These are phyloP conservation scores for Zapus hudsonius DNA, from an alignment of 2,113 vertebrate species.

Conservation along the genomic window DNA sequence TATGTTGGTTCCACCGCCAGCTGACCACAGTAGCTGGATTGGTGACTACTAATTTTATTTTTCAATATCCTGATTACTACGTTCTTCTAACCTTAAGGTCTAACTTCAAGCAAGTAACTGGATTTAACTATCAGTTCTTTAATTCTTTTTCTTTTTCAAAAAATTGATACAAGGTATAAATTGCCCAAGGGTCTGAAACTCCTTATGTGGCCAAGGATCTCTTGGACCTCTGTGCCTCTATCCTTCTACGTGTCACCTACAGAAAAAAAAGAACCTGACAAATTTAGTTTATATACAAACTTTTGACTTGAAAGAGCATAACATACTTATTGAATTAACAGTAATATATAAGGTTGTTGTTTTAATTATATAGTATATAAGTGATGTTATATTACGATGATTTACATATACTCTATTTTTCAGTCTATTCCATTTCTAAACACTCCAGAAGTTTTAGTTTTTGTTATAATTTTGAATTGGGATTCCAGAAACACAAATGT, in stretches of 20 bases:
- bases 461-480: background rate
- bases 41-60: background rate
- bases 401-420: background rate
- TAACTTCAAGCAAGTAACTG: background rate
- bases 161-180: background rate
- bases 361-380: background rate
- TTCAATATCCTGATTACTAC: background rate
- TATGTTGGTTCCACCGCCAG: background rate
- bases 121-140: background rate
- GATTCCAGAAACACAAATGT: background rate
- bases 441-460: background rate
- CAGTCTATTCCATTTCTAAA: background rate
- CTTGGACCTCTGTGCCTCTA: too few relatives aligned
- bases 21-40: background rate
- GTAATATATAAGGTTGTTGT: background rate
- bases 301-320: background rate
- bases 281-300: background rate
- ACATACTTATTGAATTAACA: background rate
- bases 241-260: background rate
- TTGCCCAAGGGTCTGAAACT: background rate
- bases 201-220: too few relatives aligned
- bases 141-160: background rate
- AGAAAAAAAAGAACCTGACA: slow-evolving; percentile 28
- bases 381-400: background rate
- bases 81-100: background rate